phyloP scores from a whole-genome alignment of 2,113 vertebrate species.

The Struthidea cinerea region DNA sequence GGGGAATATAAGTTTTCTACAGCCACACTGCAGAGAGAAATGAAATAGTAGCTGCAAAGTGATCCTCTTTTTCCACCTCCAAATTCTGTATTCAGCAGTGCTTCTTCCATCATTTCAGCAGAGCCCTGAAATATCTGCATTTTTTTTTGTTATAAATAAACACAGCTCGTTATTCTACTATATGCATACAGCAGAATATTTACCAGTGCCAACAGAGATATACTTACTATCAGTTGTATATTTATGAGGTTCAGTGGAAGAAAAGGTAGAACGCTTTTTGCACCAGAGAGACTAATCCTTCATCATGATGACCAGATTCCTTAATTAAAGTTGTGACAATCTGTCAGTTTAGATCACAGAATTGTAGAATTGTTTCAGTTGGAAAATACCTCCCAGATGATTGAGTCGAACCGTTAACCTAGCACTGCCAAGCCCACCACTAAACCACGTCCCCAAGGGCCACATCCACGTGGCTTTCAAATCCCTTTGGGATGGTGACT shows the following conservation, averaged over 20 bases:
- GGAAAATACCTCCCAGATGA: background rate
- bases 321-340: background rate
- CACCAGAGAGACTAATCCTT: background rate
- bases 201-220: background rate
- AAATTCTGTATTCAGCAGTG: constrained; percentile 6
- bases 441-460: background rate
- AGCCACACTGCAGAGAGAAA: background rate
- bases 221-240: background rate
- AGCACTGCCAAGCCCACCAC: background rate
- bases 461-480: background rate
- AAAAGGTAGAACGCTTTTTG: background rate
- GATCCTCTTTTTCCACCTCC: background rate
- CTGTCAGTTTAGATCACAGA: background rate
- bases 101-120: constrained; percentile 2
- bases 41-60: constrained; percentile 14
- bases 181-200: background rate
- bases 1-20: constrained; percentile 11
- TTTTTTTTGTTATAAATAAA: constrained; percentile 41
- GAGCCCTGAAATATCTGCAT: background rate
- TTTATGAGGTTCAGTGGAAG: background rate
- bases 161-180: background rate
- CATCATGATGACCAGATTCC: background rate
- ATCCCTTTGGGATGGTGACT: background rate
- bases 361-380: background rate
- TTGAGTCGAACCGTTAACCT: background rate